Evolutionary conservation across 2,113 vertebrate species (phyloP).

Genomic region (Catharus minimus): DNA sequence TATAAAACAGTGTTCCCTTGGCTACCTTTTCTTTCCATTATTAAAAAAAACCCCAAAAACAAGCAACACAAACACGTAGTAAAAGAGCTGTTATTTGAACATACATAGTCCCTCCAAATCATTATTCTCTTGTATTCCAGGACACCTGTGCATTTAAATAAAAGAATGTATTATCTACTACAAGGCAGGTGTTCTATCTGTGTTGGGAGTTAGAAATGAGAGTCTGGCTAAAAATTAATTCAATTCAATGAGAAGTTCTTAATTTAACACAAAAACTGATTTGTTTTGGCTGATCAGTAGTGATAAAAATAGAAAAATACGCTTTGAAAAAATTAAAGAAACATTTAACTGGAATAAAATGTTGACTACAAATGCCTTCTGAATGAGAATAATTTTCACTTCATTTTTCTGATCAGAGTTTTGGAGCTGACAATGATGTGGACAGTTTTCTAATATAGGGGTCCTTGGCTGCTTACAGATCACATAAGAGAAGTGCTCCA

Average conservation of each 20-base stretch:
- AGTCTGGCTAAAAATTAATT: background rate
- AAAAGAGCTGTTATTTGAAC: background rate
- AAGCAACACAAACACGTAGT: background rate
- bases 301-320: constrained; percentile 36
- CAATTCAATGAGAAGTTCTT: background rate
- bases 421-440: background rate
- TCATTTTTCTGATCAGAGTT: background rate
- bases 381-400: background rate
- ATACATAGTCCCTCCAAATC: background rate
- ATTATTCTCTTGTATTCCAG: background rate
- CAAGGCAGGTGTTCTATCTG: background rate
- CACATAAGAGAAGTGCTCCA: background rate
- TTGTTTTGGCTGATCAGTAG: constrained; percentile 23
- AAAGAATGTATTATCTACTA: background rate
- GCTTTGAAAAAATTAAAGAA: constrained; percentile 27
- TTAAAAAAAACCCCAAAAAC: background rate
- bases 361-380: background rate
- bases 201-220: background rate
- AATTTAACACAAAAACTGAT: constrained; percentile 9
- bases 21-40: background rate
- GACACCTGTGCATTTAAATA: background rate
- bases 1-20: background rate
- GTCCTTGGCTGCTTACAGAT: background rate
- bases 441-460: background rate
- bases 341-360: background rate